Conservation (phyloP, 1,140 invertebrate genomes). For the Anastrepha obliqua region DNA sequence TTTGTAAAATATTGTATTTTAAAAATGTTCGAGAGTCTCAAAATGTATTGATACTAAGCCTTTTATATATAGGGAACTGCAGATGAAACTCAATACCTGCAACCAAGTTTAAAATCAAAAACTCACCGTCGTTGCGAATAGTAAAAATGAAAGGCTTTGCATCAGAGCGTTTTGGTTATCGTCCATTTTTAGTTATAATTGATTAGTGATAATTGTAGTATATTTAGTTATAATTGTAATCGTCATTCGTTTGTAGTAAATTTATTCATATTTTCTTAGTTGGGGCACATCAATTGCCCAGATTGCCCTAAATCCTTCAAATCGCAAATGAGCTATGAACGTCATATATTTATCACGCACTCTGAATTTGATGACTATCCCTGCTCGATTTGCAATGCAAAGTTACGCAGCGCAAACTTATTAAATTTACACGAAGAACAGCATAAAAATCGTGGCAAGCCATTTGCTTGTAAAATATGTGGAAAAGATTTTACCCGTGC, state of each 20-base stretch:
- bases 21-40: too few species aligned
- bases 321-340: conserved; percentile 71
- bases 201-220: neutral
- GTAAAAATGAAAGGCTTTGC: too few species aligned
- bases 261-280: conserved; percentile 57
- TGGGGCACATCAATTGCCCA: conserved; percentile 72
- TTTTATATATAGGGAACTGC: too few species aligned
- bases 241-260: neutral
- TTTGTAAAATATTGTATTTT: too few species aligned
- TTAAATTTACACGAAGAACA: conserved; percentile 70
- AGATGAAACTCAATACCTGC: too few species aligned
- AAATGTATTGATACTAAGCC: too few species aligned
- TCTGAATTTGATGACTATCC: conserved; percentile 68
- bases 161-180: too few species aligned
- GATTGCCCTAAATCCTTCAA: conserved; percentile 74
- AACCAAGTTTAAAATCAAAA: too few species aligned
- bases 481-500: conserved; percentile 83
- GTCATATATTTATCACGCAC: conserved; percentile 72
- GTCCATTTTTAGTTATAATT: too few species aligned
- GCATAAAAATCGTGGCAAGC: conserved; percentile 70
- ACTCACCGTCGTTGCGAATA: too few species aligned
- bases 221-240: neutral
- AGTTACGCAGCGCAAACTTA: conserved; percentile 66
- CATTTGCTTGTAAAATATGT: conserved; percentile 75
- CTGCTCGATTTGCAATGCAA: conserved; percentile 72